Evolutionary conservation across 2,797 vertebrate species (phyloP), one percentile per base, ranked within the genome.

Genomic region (Coregonus ussuriensis): DNA sequence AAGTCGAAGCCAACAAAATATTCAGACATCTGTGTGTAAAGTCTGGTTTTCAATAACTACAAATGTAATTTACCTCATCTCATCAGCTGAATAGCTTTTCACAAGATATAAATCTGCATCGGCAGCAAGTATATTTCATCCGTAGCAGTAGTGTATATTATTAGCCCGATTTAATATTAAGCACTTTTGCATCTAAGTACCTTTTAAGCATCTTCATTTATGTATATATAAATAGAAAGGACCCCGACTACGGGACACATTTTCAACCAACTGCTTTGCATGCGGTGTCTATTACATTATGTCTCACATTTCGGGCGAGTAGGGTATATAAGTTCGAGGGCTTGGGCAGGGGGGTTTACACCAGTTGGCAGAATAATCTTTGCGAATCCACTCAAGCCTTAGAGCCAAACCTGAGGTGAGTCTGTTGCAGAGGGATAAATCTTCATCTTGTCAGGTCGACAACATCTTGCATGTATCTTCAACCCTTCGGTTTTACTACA

Each of bases 161-260:
- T 94, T 94, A 95, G 94, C 93, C 83, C 76, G 69, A 82, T 88
- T 85, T 87, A 92, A 93, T 93, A 94, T 94, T 92, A 93, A 93
- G 91, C 91, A 92, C 94, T 94, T 95, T 92, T 89, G 84, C 92
- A 91, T 90, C 90, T 89, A 88, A 88, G 92, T 93, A 92, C 94
- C 93, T 94, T 95, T 94, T 93, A 94, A 92, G 94, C 93, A 93
- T 47, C 9, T 47, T 47, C 93, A 94, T 94, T 94, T 94, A 94
- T 95, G 94, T 87, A 88, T 83, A 84, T 94, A 95, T 92, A 94
- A 95, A 95, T 95, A 95, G 95, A 94, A 89, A 91, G 67, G 91
- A 90, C 86, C 21, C 91, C 94, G 94, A 93, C 93, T 93, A 93
- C 90, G 94, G 91, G 92, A 94, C 93, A 94, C 84, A 93, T 95